A percentile compares a stretch with the other conserved stretches of the same genome.
Evolutionary conservation across 2,797 vertebrate genomes (phyloP).

Genomic region (Trichosurus vulpecula): DNA sequence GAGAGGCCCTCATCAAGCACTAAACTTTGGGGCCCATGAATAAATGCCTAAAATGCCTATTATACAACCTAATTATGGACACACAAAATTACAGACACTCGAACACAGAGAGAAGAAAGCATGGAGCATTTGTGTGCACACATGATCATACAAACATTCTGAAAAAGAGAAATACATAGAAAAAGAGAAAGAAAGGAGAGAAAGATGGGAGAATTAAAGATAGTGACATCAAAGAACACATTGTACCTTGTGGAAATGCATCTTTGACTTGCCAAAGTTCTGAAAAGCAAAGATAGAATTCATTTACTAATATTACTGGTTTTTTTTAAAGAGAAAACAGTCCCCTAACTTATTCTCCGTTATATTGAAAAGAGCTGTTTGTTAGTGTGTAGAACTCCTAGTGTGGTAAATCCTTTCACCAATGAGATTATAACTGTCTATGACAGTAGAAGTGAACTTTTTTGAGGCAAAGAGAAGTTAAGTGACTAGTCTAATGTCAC

Average conservation of each 20-base stretch:
- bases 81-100: not conserved
- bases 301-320: not conserved
- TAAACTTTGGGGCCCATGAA: not conserved
- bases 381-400: not conserved
- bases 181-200: not conserved
- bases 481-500: too few relatives aligned
- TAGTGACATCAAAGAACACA: not conserved
- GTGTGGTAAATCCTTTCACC: too few relatives aligned
- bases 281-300: not conserved
- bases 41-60: not conserved
- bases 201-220: not conserved
- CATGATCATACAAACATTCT: not conserved
- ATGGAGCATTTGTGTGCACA: not conserved
- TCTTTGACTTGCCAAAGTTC: not conserved
- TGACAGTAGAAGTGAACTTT: too few relatives aligned
- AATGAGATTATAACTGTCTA: too few relatives aligned
- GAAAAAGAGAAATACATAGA: not conserved
- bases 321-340: not conserved
- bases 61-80: not conserved
- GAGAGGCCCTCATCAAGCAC: not conserved
- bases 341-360: not conserved
- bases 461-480: too few relatives aligned
- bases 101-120: not conserved
- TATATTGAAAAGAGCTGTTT: not conserved
- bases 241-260: not conserved